Conservation (phyloP, 2,888 invertebrate genomes). For the Pimpla rufipes region DNA sequence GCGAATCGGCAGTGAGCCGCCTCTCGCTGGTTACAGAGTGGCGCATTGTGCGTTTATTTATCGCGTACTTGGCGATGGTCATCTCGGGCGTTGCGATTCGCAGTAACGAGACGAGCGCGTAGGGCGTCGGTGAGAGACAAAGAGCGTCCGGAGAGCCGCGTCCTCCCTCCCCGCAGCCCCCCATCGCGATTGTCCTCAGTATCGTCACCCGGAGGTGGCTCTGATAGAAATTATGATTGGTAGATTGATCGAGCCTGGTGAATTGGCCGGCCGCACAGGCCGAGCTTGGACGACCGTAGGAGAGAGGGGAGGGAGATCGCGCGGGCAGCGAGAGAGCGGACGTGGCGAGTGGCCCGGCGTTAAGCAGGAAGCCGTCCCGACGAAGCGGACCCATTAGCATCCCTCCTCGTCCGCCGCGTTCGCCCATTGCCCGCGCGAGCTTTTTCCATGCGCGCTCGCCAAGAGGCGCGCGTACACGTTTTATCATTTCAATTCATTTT, state of each 20-base stretch:
- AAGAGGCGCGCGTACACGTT: slow-evolving; percentile 71
- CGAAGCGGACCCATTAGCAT: slow-evolving; percentile 87
- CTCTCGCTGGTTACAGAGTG: background rate
- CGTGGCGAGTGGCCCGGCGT: slow-evolving; percentile 84
- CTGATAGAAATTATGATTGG: slow-evolving; percentile 85
- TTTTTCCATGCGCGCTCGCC: slow-evolving; percentile 70
- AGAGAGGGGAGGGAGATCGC: slow-evolving; percentile 70
- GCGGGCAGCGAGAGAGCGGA: slow-evolving; percentile 75
- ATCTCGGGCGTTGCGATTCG: slow-evolving; percentile 54
- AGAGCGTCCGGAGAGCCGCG: slow-evolving; percentile 65
- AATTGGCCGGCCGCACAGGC: slow-evolving; percentile 71
- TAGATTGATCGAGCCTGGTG: slow-evolving; percentile 78
- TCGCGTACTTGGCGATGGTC: slow-evolving; percentile 33
- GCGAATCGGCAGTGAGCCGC: background rate
- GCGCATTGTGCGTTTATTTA: background rate
- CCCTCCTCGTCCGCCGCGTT: slow-evolving; percentile 83
- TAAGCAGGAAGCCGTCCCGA: slow-evolving; percentile 88
- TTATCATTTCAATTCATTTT: slow-evolving; percentile 84
- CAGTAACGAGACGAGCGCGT: slow-evolving; percentile 30
- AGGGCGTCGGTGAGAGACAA: slow-evolving; percentile 71
- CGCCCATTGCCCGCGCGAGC: slow-evolving; percentile 64
- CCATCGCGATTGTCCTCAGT: slow-evolving; percentile 78
- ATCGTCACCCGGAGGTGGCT: slow-evolving; percentile 85
- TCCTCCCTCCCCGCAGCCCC: slow-evolving; percentile 8
- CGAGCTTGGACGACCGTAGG: slow-evolving; percentile 64